These are phyloP conservation scores for Mastomys natalensis DNA, from an alignment of 2,113 vertebrate genomes.

Conservation along the genomic window DNA sequence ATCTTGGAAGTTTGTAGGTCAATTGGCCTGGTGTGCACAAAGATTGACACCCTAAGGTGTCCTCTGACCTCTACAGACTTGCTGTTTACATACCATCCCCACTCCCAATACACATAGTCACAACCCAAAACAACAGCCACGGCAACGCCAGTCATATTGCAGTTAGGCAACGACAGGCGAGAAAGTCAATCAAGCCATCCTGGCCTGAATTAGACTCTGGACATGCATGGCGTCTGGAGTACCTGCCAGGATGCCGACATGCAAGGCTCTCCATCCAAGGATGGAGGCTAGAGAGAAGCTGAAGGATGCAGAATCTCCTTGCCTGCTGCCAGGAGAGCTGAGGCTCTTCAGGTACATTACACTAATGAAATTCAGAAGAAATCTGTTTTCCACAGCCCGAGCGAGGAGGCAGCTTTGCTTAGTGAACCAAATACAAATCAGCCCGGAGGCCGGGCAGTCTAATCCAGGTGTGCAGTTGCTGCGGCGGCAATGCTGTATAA, in stretches of 20 bases:
- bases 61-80: neutral
- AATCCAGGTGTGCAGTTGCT: constrained; percentile 7
- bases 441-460: neutral
- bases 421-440: constrained; percentile 74
- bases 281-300: neutral
- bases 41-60: neutral
- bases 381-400: neutral
- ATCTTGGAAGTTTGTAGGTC: neutral
- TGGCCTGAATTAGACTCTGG: neutral
- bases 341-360: neutral
- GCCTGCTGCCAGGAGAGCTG: neutral
- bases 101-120: neutral
- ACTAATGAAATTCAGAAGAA: constrained; percentile 41
- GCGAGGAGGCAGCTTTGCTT: constrained; percentile 68
- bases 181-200: rapidly evolving
- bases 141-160: neutral
- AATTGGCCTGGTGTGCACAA: neutral
- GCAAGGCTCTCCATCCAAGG: neutral
- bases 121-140: neutral
- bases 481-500: rapidly evolving
- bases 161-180: neutral
- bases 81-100: no score
- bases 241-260: neutral
- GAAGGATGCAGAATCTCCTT: neutral
- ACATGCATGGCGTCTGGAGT: rapidly evolving